Evolutionary conservation across 2,113 vertebrate species (phyloP).

Genomic region (Pelmatolapia mariae): DNA sequence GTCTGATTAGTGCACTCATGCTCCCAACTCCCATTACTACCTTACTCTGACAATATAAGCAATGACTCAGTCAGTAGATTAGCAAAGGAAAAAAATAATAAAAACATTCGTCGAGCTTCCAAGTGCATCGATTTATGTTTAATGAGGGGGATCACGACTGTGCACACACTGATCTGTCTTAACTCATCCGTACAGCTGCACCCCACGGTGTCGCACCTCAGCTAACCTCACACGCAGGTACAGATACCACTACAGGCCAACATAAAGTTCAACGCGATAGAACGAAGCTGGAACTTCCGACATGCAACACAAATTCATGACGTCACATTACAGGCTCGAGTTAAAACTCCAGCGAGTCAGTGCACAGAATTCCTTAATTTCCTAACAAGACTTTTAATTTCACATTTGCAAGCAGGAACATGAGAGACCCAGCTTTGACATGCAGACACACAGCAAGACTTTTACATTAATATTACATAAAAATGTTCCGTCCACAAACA

Average conservation of each 20-base stretch:
- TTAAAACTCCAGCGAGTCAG: background rate
- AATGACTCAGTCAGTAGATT: background rate
- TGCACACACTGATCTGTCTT: background rate
- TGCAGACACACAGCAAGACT: background rate
- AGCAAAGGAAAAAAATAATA: background rate
- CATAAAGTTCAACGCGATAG: accelerated
- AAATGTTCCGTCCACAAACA: background rate
- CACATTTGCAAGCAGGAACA: background rate
- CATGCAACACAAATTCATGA: background rate
- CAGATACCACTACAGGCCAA: background rate
- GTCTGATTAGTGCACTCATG: background rate
- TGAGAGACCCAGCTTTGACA: background rate
- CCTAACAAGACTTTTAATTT: background rate
- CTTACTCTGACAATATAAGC: background rate
- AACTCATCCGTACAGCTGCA: background rate
- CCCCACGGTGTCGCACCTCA: background rate
- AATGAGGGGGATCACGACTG: background rate
- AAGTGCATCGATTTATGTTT: background rate
- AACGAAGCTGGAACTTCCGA: background rate
- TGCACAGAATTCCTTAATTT: background rate
- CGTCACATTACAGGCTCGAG: background rate
- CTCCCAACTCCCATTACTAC: background rate
- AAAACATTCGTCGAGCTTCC: background rate
- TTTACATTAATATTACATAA: background rate
- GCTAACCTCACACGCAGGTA: background rate